Percentiles rank a stretch among this genome's conserved stretches.
Evolutionary conservation across 1,140 invertebrate genomes (phyloP).

Genomic region (Drosophila parvula): DNA sequence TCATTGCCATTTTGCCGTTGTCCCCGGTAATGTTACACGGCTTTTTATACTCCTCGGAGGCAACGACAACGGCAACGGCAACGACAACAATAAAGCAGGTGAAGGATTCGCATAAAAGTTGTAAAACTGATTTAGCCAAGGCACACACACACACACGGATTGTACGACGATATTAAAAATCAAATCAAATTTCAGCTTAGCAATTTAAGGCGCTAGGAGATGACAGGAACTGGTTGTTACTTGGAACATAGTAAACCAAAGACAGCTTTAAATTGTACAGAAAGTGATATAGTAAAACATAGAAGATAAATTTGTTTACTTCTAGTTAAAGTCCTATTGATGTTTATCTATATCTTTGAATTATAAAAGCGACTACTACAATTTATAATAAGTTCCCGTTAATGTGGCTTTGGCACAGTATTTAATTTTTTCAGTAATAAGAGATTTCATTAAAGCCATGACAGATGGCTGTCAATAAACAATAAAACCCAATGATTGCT

Average conservation of each 20-base stretch:
- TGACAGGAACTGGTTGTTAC: neutral
- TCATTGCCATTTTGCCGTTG: conserved; percentile 64
- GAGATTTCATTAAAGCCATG: too few relatives aligned
- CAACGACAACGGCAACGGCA: conserved; percentile 26
- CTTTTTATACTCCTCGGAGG: conserved; percentile 54
- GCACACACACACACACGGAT: conserved; percentile 4
- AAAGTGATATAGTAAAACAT: neutral
- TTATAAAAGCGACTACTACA: neutral
- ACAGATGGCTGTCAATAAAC: too few relatives aligned
- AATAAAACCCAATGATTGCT: too few relatives aligned
- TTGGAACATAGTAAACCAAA: conserved; percentile 1
- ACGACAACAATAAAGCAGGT: conserved; percentile 62
- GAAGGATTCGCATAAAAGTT: conserved; percentile 72
- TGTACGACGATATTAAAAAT: conserved; percentile 58
- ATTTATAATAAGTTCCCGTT: too few relatives aligned
- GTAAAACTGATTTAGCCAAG: conserved; percentile 65
- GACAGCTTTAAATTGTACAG: neutral
- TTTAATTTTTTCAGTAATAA: too few relatives aligned
- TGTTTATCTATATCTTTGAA: neutral
- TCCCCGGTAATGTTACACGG: conserved; percentile 59
- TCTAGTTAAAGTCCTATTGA: neutral
- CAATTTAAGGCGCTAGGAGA: conserved; percentile 23
- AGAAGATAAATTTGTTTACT: neutral
- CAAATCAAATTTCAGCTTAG: conserved; percentile 71
- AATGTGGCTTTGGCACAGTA: too few relatives aligned